Conservation (phyloP, 2,797 vertebrate species). For the Salmo trutta region DNA sequence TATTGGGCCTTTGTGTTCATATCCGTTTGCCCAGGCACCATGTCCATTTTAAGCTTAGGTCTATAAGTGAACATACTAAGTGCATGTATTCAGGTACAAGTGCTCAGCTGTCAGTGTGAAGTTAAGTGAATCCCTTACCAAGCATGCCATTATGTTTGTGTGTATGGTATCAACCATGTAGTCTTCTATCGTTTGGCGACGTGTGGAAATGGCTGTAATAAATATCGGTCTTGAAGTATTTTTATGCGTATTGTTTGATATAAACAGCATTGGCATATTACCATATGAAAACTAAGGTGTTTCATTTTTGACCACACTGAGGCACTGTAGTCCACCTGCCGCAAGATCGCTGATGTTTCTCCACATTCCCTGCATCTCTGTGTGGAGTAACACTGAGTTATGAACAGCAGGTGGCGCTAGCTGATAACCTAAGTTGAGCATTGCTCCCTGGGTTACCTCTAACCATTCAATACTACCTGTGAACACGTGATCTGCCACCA, state of each 20-base stretch:
- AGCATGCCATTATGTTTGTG: background rate
- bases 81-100: background rate
- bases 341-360: background rate
- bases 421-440: background rate
- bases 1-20: background rate
- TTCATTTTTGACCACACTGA: constrained; percentile 29
- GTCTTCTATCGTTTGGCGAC: background rate
- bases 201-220: background rate
- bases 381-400: background rate
- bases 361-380: background rate
- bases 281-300: background rate
- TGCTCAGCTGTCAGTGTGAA: background rate
- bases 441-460: background rate
- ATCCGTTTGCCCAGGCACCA: background rate
- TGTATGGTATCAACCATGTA: background rate
- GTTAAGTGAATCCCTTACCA: background rate
- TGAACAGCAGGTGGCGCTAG: constrained; percentile 9
- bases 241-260: background rate
- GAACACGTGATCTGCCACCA: background rate
- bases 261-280: background rate
- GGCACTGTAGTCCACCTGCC: constrained; percentile 32
- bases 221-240: background rate
- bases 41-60: background rate
- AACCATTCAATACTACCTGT: background rate
- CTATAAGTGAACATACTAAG: background rate